A percentile compares a stretch with the other conserved stretches of the same genome.
Evolutionary conservation across 2,113 vertebrate species (phyloP).

Genomic region (Melierax canorus): DNA sequence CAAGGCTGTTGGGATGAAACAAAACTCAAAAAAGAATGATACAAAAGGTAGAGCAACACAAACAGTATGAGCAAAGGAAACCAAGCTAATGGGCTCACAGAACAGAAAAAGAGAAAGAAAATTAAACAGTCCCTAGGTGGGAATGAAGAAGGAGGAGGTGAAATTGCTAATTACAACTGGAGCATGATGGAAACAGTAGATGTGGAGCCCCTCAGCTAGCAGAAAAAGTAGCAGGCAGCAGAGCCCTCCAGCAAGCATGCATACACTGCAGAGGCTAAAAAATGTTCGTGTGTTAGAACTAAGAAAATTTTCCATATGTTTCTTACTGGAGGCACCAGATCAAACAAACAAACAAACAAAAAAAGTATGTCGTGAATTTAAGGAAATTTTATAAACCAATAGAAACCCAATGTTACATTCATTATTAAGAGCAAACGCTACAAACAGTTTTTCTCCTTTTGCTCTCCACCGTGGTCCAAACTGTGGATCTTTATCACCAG

Average conservation of each 20-base stretch:
- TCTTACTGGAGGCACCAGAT: background rate
- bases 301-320: background rate
- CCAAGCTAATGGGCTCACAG: background rate
- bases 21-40: background rate
- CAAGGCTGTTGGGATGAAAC: background rate
- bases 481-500: background rate
- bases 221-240: background rate
- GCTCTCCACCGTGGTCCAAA: background rate
- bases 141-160: background rate
- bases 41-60: background rate
- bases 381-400: background rate
- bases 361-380: background rate
- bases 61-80: background rate
- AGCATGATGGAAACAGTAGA: background rate
- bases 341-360: background rate
- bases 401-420: background rate
- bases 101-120: background rate
- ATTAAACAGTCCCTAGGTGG: background rate
- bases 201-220: background rate
- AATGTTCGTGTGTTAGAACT: background rate
- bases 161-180: background rate
- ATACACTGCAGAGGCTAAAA: background rate
- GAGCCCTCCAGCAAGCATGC: background rate
- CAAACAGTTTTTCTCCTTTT: background rate
- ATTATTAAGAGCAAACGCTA: background rate